Conservation (phyloP, 2,797 vertebrate genomes). For the Platyrinchus mystaceus region DNA sequence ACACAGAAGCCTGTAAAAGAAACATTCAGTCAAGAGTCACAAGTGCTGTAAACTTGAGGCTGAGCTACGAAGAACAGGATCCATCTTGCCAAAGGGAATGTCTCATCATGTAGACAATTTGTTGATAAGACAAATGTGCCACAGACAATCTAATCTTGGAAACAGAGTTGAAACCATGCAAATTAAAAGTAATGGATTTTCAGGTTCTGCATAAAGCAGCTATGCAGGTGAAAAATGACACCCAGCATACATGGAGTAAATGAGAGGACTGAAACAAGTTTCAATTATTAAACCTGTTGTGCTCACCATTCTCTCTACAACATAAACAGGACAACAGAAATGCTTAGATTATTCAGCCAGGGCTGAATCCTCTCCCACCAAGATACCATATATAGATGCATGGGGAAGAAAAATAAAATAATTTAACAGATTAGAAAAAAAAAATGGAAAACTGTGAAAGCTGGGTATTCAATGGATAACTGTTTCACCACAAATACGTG, state of each 20-base stretch:
- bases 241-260: background rate
- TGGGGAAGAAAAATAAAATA: background rate
- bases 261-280: background rate
- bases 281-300: background rate
- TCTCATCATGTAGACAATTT: background rate
- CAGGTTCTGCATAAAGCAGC: background rate
- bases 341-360: background rate
- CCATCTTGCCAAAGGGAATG: background rate
- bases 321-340: background rate
- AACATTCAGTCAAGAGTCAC: background rate
- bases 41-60: background rate
- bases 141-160: conserved; percentile 3
- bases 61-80: background rate
- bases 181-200: background rate
- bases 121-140: background rate
- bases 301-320: background rate
- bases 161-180: background rate
- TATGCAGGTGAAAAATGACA: conserved; percentile 15
- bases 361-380: background rate
- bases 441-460: background rate
- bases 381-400: background rate
- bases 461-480: background rate
- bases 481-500: background rate
- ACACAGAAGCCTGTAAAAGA: background rate
- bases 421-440: background rate